Evolutionary conservation across 2,113 vertebrate species (phyloP).

Genomic region (Argyrosomus japonicus): DNA sequence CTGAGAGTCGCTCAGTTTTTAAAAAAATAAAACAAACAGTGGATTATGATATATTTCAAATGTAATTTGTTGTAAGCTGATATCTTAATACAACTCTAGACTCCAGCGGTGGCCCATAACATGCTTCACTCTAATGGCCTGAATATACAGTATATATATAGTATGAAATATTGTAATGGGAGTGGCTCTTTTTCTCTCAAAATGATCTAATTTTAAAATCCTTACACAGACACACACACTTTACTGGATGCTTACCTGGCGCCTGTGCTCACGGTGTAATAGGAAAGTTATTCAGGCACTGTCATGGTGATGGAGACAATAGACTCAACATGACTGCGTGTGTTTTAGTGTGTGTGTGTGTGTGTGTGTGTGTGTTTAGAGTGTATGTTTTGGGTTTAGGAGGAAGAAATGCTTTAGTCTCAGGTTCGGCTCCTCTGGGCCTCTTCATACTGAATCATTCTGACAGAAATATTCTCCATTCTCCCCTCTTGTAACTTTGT

Average conservation of each 20-base stretch:
- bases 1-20: background rate
- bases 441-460: constrained; percentile 46
- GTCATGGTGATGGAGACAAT: constrained; percentile 58
- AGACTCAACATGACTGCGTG: constrained; percentile 66
- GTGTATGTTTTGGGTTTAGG: constrained; percentile 49
- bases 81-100: background rate
- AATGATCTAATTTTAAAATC: constrained; percentile 6
- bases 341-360: constrained; percentile 9
- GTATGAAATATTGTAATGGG: background rate
- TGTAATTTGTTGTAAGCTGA: constrained; percentile 15
- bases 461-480: constrained; percentile 51
- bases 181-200: background rate
- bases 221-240: background rate
- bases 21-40: background rate
- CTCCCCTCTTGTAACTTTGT: constrained; percentile 41
- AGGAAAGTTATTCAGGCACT: constrained; percentile 54
- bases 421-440: constrained; percentile 36
- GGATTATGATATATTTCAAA: background rate
- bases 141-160: background rate
- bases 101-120: background rate
- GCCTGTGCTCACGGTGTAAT: constrained; percentile 7
- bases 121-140: background rate
- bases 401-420: constrained; percentile 66
- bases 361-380: background rate
- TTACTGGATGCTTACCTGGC: constrained; percentile 23